Conservation (phyloP, 2,888 invertebrate species). For the Stenolophus ochropezus region DNA sequence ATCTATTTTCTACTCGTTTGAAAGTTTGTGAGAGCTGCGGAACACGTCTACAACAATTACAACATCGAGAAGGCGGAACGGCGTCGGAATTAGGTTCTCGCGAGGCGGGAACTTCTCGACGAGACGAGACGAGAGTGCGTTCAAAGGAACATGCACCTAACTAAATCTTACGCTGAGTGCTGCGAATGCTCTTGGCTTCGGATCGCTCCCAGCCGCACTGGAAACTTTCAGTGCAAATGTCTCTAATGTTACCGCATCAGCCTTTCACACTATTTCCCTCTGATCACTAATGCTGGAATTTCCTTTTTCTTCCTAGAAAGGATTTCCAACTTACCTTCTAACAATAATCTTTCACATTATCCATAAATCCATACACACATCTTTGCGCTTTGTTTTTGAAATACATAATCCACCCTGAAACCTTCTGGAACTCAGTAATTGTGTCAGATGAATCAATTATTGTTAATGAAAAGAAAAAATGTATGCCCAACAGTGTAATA, state of each 20-base stretch:
- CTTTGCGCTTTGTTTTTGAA: too few species aligned
- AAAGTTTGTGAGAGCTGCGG: slow-evolving; percentile 30
- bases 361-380: not conserved
- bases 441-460: too few species aligned
- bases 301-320: not conserved
- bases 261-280: not conserved
- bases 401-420: too few species aligned
- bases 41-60: slow-evolving; percentile 44
- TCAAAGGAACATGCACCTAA: slow-evolving; percentile 37
- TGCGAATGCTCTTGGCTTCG: not conserved
- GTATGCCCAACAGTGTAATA: too few species aligned
- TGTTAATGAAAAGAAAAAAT: too few species aligned
- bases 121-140: slow-evolving; percentile 1
- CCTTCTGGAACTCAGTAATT: too few species aligned
- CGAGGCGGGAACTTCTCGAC: slow-evolving; percentile 8
- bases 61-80: slow-evolving; percentile 43
- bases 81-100: slow-evolving; percentile 17
- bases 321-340: not conserved
- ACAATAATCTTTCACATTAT: too few species aligned
- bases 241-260: not conserved
- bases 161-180: slow-evolving; percentile 16
- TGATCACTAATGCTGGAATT: not conserved
- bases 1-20: slow-evolving; percentile 37
- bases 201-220: not conserved
- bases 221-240: slow-evolving; percentile 1